phyloP scores from a whole-genome alignment of 2,113 vertebrate genomes.

The Mesembrinibis cayennensis region DNA sequence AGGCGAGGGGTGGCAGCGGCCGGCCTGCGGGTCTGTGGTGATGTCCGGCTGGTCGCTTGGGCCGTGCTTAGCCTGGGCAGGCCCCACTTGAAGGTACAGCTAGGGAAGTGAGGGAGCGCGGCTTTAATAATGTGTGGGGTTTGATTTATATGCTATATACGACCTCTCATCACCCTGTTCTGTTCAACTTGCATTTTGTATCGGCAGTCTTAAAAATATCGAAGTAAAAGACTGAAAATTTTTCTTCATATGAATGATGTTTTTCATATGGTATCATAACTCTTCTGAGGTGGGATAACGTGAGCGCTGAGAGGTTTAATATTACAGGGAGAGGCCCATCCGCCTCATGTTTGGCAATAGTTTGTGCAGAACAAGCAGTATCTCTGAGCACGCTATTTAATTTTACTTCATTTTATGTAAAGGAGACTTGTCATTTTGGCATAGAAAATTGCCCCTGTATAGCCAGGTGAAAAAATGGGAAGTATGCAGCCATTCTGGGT shows the following conservation, averaged over 20 bases:
- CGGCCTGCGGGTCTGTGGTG: neutral
- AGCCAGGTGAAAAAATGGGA: neutral
- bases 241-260: neutral
- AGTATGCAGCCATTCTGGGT: neutral
- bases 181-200: neutral
- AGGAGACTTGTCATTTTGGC: neutral
- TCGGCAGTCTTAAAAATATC: neutral
- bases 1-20: no score
- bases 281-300: neutral
- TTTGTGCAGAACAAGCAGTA: neutral
- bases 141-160: neutral
- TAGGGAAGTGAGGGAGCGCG: neutral
- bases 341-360: neutral
- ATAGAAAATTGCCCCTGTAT: neutral
- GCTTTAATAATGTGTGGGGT: neutral
- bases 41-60: no score
- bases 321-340: neutral
- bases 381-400: accelerated
- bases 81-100: neutral
- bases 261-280: neutral
- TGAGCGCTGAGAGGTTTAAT: neutral
- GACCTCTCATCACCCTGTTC: neutral
- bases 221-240: neutral
- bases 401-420: neutral
- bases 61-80: neutral